A percentile compares a stretch with the other conserved stretches of the same genome.
phyloP scores from a whole-genome alignment of 2,888 invertebrate species.

The Sphinx pinastri region DNA sequence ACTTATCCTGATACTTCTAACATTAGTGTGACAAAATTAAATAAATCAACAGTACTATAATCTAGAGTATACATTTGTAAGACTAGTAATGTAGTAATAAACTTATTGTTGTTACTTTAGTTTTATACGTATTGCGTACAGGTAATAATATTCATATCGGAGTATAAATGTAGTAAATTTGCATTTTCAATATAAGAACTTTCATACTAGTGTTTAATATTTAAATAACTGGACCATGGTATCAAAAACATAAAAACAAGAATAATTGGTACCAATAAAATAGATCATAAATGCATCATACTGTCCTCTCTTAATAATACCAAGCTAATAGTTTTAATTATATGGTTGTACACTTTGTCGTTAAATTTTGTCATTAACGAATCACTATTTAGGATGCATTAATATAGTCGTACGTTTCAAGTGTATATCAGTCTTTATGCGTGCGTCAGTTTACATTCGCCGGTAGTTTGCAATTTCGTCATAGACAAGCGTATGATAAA shows the following conservation, averaged over 20 bases:
- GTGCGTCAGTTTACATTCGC: neutral
- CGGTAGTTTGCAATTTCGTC: slow-evolving; percentile 22
- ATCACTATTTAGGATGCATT: neutral
- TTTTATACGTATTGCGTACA: slow-evolving; percentile 20
- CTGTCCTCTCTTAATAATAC: too few relatives aligned
- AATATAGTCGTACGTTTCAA: neutral
- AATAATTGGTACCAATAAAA: neutral
- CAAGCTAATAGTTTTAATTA: neutral
- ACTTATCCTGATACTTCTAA: neutral
- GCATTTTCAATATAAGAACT: neutral
- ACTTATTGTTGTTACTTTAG: slow-evolving; percentile 16
- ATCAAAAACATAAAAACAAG: neutral
- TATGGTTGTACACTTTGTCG: neutral
- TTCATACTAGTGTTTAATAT: neutral
- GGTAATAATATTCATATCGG: slow-evolving; percentile 18
- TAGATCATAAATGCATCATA: too few relatives aligned
- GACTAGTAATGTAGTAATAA: neutral
- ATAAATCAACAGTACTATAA: neutral
- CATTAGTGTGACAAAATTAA: neutral
- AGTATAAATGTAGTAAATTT: neutral
- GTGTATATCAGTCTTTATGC: neutral
- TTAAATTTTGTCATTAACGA: neutral
- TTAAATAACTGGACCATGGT: neutral
- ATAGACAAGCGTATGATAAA: slow-evolving; percentile 13
- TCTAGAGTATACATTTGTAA: neutral